Evolutionary conservation across 2,888 invertebrate genomes (phyloP).

Genomic region (Mystacides longicornis): DNA sequence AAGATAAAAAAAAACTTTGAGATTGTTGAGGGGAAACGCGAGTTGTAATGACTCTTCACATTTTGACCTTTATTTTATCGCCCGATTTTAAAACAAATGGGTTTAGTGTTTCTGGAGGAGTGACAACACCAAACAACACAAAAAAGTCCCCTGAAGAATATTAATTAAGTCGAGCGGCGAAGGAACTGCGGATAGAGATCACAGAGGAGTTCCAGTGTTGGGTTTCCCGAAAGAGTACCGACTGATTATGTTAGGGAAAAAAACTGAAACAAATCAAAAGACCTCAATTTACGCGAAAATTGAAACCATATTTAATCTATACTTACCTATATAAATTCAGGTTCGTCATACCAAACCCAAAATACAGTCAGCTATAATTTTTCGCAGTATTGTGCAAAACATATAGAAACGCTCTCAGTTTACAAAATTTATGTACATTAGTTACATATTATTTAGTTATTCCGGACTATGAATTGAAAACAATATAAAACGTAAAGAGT

Average conservation of each 20-base stretch:
- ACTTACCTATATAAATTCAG: too few relatives aligned
- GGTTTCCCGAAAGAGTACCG: constrained; percentile 13
- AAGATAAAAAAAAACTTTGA: neutral
- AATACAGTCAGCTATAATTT: too few relatives aligned
- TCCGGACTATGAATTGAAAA: too few relatives aligned
- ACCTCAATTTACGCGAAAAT: neutral
- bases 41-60: neutral
- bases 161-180: constrained; percentile 14
- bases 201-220: constrained; percentile 14
- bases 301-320: neutral
- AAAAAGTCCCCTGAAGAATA: neutral
- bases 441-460: too few relatives aligned
- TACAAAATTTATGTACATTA: too few relatives aligned
- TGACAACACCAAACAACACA: neutral
- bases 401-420: too few relatives aligned
- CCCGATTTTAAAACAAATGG: neutral
- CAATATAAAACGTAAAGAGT: too few relatives aligned
- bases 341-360: too few relatives aligned
- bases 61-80: constrained; percentile 2
- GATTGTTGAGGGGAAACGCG: neutral
- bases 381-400: too few relatives aligned
- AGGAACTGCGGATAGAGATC: constrained; percentile 11
- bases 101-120: neutral
- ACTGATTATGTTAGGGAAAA: constrained; percentile 8
- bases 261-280: neutral